Base-by-base conservation (phyloP, 2,888 invertebrate genomes). In the Psylliodes chrysocephalus region DNA sequence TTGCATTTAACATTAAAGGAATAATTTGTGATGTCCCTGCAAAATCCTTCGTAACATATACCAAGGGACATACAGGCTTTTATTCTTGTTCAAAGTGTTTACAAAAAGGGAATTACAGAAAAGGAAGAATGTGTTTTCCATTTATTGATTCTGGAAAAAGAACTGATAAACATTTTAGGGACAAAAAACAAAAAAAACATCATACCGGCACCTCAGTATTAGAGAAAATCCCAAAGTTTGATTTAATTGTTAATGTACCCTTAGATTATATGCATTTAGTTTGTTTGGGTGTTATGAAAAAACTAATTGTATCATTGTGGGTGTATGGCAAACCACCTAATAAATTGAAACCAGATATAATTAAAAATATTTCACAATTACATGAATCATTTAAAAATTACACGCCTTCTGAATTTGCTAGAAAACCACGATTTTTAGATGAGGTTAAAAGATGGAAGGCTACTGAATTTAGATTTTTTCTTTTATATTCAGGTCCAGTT, bases 371-470 rank as follows among this genome's bases (percentile, higher is more conserved):
- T 38, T n/a, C 47, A 6, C 8, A 10, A 19, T 12, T 12, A 25
- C 12, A n/a, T 51, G 1, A 19, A 51, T n/a, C 5, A 7, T 51
- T 51, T 12, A 25, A 30, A 25, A 33, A 51, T n/a, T 30, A 28
- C 15, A 38, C 49, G 19, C 59, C 59, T 3, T 17, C 25, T 14
- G 38, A 59, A 49, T 59, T 59, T 51, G 22, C 35, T 6, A 25
- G 59, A 10, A 59, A 59, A 49, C 59, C 59, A 0, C 30, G 49
- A 19, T 40, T 25, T 6, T 22, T 49, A 0, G 38, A 19, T 33
- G 59, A 59, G 22, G 35, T 40, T 14, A 40, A 51, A 25, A 8
- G 49, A 12, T 59, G 49, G 49, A 59, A 59, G 38, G 59, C 57
- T 22, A 59, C 59, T 25, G 47, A 64, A 38, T 59, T 59, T n/a